These are phyloP conservation scores for Struthio camelus DNA, from an alignment of 2,113 vertebrate species.

Conservation along the genomic window DNA sequence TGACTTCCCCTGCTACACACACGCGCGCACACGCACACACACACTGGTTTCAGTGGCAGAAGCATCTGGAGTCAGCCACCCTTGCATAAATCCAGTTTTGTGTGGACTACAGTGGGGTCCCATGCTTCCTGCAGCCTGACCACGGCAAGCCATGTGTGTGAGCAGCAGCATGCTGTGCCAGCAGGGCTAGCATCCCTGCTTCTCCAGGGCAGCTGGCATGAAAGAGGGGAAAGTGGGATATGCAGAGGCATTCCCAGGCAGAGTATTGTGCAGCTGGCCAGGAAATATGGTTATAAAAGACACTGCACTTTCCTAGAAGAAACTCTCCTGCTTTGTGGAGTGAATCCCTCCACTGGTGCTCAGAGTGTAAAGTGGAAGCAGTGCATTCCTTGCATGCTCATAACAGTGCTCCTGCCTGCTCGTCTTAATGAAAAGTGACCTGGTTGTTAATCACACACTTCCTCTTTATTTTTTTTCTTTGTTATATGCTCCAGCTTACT, in stretches of 20 bases:
- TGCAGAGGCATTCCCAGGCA: background rate
- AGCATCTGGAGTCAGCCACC: background rate
- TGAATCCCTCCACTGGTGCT: background rate
- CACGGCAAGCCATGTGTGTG: background rate
- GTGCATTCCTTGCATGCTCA: background rate
- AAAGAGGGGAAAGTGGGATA: background rate
- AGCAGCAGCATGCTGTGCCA: background rate
- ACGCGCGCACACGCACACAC: too few relatives aligned
- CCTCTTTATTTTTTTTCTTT: background rate
- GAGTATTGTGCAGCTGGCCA: background rate
- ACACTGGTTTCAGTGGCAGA: background rate
- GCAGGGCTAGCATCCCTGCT: background rate
- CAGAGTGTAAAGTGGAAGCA: rapidly evolving
- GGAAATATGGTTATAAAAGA: background rate
- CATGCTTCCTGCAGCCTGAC: background rate
- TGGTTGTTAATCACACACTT: background rate
- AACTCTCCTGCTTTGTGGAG: background rate
- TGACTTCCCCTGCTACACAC: background rate
- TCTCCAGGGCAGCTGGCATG: background rate
- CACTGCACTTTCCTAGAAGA: background rate
- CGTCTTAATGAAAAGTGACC: background rate
- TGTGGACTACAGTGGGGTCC: background rate
- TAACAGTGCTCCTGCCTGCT: background rate
- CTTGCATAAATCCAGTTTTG: background rate
- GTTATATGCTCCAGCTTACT: background rate